Conservation (phyloP, 2,888 invertebrate species). For the Macaria notata region DNA sequence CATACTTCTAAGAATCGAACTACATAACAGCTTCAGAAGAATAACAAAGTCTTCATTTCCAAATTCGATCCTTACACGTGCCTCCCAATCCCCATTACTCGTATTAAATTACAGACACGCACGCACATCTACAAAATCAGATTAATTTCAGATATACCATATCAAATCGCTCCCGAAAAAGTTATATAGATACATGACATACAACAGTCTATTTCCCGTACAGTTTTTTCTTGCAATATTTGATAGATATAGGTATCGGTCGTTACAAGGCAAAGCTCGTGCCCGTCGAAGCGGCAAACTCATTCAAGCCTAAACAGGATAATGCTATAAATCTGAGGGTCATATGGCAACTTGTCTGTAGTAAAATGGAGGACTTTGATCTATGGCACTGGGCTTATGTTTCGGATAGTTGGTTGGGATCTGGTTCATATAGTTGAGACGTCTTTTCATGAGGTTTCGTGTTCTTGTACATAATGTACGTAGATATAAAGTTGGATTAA, state of each 20-base stretch:
- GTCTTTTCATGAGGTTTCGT: no score
- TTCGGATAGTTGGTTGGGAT: slow-evolving; percentile 23
- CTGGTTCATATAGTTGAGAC: background rate
- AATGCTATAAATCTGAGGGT: slow-evolving; percentile 58
- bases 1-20: no score
- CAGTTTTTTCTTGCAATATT: slow-evolving; percentile 2
- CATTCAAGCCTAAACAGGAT: slow-evolving; percentile 61
- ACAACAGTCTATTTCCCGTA: background rate
- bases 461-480: no score
- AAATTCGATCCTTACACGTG: no score
- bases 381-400: slow-evolving; percentile 34
- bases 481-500: no score
- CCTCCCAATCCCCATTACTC: no score
- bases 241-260: background rate
- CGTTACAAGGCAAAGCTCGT: slow-evolving; percentile 28
- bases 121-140: background rate
- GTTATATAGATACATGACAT: background rate
- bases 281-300: slow-evolving; percentile 57
- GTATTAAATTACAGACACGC: no score
- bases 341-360: slow-evolving; percentile 45
- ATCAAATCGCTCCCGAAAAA: background rate
- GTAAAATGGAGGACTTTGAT: slow-evolving; percentile 46
- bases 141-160: background rate
- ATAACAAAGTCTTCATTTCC: no score
- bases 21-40: no score